Base-by-base conservation (phyloP, 2,888 invertebrate species). In the Hirtodrosophila trivittata region DNA sequence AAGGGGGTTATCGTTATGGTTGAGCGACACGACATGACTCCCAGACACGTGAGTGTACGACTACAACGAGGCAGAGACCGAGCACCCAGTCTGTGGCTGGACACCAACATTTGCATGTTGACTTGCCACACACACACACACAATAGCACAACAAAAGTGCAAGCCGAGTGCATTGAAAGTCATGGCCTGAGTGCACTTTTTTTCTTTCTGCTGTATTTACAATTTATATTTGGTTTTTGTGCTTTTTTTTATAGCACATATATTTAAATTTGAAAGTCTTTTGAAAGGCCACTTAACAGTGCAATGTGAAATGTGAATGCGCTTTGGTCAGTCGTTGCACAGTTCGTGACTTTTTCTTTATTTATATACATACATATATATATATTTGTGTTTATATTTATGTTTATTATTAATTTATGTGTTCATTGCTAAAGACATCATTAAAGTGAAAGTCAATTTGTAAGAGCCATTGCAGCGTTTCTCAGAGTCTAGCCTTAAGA, bases 401-500 rank as follows among this genome's bases (percentile, higher is more conserved):
- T 51, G 50, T 55, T 60, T 58, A 55, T 66, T 80, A 75, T 76
- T 80, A 77, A 81, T 83, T 76, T 83, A 69, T 68, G 65, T 64
- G 64, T 57, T 72, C 58, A 76, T 74, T 57, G 71, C 77, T 59
- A 72, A 81, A 77, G 80, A 77, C 74, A 59, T 65, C 60, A 83
- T 80, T 77, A 80, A 80, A 76, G 81, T 80, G 81, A 81, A 81
- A 81, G 81, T 83, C 80, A 60, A 78, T 81, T 81, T 82, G 57
- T 64, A 72, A 56, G 32, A 35, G 59, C 46, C n/a, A 38, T 38
- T 47, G 13, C 6, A 21, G n/a, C 35, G 42, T 65, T 54, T 62
- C 14, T 33, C 38, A 49, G 8, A 43, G n/a, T 39, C 41, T 30
- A 13, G 37, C 43, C 32, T 45, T 52, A 33, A 42, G 35, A 38